phyloP scores from a whole-genome alignment of 2,888 invertebrate genomes.

The Drosophila lacicola region DNA sequence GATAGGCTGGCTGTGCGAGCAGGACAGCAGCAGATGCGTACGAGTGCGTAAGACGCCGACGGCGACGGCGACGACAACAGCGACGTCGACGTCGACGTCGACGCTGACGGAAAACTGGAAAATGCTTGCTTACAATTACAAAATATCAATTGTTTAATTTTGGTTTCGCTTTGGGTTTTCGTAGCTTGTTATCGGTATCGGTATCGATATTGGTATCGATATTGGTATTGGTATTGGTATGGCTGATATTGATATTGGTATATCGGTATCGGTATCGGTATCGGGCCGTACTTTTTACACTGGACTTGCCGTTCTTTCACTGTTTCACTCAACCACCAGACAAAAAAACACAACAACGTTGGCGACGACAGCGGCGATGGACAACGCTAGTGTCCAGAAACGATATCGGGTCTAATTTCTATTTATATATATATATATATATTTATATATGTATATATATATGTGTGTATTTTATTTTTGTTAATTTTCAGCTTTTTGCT shows the following conservation, averaged over 20 bases:
- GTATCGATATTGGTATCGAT: neutral
- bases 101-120: slow-evolving; percentile 34
- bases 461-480: neutral
- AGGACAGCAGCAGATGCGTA: slow-evolving; percentile 55
- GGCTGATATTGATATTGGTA: slow-evolving; percentile 18
- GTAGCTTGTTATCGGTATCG: slow-evolving; percentile 1
- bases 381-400: slow-evolving; percentile 6
- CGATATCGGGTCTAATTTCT: slow-evolving; percentile 7
- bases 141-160: slow-evolving; percentile 17
- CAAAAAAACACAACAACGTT: slow-evolving; percentile 14
- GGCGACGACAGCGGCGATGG: neutral
- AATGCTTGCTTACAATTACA: slow-evolving; percentile 47
- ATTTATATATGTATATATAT: neutral
- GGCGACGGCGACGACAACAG: slow-evolving; percentile 19
- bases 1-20: slow-evolving; percentile 37
- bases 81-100: slow-evolving; percentile 20
- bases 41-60: slow-evolving; percentile 54
- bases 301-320: slow-evolving; percentile 22
- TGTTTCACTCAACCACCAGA: slow-evolving; percentile 30
- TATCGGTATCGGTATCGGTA: slow-evolving; percentile 20
- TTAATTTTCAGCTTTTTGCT: neutral
- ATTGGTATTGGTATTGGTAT: slow-evolving; percentile 6
- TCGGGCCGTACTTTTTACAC: slow-evolving; percentile 9
- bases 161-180: neutral
- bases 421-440: neutral